Conservation (phyloP, 2,888 invertebrate genomes). For the Mythimna lalbum region DNA sequence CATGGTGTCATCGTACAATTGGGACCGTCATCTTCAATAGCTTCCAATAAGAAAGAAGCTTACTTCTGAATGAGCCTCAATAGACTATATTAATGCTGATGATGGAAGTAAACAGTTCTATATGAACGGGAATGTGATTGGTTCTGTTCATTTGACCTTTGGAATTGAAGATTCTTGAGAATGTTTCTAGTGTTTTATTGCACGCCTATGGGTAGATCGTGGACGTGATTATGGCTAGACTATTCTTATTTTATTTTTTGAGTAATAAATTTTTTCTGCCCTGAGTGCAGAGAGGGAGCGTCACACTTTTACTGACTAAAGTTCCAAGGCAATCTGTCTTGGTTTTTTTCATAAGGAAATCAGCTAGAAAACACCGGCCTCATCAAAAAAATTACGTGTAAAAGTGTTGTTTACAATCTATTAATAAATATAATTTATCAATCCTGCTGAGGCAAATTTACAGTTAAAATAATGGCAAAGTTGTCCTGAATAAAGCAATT, state of each 20-base stretch:
- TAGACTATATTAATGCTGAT: slow-evolving; percentile 45
- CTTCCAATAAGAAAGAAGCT: slow-evolving; percentile 60
- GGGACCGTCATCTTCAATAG: slow-evolving; percentile 62
- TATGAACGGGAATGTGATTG: slow-evolving; percentile 30
- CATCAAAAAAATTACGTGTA: no score
- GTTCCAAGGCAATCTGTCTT: no score
- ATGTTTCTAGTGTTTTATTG: slow-evolving; percentile 8
- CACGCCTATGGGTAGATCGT: neutral
- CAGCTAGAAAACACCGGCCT: no score
- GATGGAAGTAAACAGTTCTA: slow-evolving; percentile 39
- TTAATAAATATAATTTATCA: no score
- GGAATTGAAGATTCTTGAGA: slow-evolving; percentile 9
- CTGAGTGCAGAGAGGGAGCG: no score
- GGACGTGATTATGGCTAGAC: slow-evolving; percentile 10
- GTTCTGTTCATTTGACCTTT: slow-evolving; percentile 25
- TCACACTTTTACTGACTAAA: no score
- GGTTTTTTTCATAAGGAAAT: no score
- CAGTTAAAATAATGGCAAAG: slow-evolving; percentile 1
- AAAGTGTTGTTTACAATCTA: no score
- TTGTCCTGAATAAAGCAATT: neutral
- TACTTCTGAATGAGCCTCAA: slow-evolving; percentile 51
- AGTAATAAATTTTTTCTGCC: no score
- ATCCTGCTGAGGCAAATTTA: neutral
- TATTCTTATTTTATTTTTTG: no score
- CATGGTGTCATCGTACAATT: slow-evolving; percentile 63